Conservation (phyloP, 2,797 vertebrate species). For the Carcharodon carcharias region DNA sequence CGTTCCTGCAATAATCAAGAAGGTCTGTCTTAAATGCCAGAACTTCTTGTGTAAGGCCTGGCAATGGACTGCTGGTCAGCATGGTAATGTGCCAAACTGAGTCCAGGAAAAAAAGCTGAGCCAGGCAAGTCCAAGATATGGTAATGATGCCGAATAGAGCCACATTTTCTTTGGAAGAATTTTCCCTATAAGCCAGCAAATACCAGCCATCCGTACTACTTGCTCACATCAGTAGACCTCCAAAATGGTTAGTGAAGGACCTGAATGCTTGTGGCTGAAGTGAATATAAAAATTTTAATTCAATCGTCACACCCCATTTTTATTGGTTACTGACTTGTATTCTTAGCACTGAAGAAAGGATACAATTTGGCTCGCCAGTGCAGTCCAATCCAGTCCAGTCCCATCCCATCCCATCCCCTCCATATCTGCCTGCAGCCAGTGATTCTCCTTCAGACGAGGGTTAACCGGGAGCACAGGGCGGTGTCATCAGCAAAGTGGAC, state of each 20-base stretch:
- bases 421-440: not conserved
- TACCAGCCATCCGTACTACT: not conserved
- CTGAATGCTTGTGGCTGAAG: not conserved
- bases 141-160: not conserved
- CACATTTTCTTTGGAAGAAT: not conserved
- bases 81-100: not conserved
- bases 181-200: not conserved
- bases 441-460: not conserved
- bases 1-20: not conserved
- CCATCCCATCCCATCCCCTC: too few species aligned
- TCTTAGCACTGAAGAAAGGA: not conserved
- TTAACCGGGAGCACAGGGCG: not conserved
- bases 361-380: not conserved
- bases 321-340: not conserved
- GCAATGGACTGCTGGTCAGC: not conserved
- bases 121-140: not conserved
- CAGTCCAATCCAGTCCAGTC: not conserved
- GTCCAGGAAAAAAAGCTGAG: not conserved
- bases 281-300: not conserved
- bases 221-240: not conserved
- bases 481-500: not conserved
- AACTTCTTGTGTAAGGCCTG: not conserved
- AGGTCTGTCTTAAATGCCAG: not conserved
- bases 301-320: not conserved
- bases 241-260: not conserved